These are phyloP conservation scores for Temnothorax longispinosus DNA, from an alignment of 1,140 invertebrate genomes.

Conservation along the genomic window DNA sequence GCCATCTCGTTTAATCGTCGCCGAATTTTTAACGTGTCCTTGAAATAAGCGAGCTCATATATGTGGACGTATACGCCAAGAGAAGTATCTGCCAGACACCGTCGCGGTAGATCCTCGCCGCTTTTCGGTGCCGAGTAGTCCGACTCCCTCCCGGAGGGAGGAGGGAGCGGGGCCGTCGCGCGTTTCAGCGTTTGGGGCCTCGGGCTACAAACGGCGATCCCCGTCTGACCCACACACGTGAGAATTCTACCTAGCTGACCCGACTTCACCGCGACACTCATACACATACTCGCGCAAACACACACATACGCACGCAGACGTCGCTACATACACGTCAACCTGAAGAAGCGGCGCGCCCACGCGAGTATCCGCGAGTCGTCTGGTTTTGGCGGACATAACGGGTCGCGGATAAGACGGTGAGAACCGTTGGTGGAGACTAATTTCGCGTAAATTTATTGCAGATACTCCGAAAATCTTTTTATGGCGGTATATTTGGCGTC, in stretches of 20 bases:
- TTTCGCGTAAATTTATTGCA: constrained; percentile 49
- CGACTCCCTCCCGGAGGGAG: neutral
- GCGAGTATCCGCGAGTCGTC: constrained; percentile 34
- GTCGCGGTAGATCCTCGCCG: constrained; percentile 6
- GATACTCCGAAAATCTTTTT: constrained; percentile 29
- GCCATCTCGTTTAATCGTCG: neutral
- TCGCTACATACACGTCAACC: neutral
- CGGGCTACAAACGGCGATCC: constrained; percentile 67
- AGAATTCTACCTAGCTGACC: constrained; percentile 71
- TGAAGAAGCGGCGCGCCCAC: constrained; percentile 42
- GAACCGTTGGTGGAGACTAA: constrained; percentile 35
- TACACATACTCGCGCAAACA: neutral
- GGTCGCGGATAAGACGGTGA: constrained; percentile 39
- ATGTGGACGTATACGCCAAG: neutral
- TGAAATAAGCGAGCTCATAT: neutral
- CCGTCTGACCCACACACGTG: constrained; percentile 65
- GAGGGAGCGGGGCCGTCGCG: neutral
- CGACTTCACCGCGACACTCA: constrained; percentile 60
- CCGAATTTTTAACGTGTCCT: neutral
- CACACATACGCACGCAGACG: neutral
- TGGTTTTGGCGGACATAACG: constrained; percentile 70
- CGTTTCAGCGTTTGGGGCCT: constrained; percentile 61
- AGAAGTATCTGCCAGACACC: neutral
- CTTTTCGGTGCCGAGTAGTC: constrained; percentile 18
- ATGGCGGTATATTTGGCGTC: constrained; percentile 16